Evolutionary conservation across 2,113 vertebrate genomes (phyloP).

Genomic region (Panthera uncia): DNA sequence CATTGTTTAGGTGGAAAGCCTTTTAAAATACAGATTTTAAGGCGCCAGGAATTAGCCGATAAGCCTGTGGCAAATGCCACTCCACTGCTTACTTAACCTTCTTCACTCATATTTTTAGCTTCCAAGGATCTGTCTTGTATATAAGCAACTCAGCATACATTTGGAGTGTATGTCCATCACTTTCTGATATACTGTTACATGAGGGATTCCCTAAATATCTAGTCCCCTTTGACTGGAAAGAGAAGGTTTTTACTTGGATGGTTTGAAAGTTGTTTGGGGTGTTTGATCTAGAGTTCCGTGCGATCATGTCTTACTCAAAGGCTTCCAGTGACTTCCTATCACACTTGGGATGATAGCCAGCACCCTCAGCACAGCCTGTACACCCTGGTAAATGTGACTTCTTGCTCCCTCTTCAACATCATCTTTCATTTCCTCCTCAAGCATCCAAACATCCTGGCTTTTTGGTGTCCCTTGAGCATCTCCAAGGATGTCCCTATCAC

Average conservation of each 20-base stretch:
- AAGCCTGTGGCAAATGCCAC: neutral
- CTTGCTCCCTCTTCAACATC: neutral
- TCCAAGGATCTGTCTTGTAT: neutral
- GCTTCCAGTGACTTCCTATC: neutral
- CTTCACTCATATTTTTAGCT: neutral
- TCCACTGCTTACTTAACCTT: neutral
- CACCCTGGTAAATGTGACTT: neutral
- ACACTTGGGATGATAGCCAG: neutral
- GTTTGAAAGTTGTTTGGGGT: neutral
- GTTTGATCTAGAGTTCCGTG: neutral
- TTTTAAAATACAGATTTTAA: neutral
- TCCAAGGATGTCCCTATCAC: neutral
- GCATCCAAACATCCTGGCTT: neutral
- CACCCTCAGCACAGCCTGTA: neutral
- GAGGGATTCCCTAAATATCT: neutral
- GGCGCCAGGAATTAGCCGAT: neutral
- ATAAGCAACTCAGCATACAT: neutral
- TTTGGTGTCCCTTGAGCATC: neutral
- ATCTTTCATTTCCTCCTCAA: neutral
- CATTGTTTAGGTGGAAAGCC: neutral
- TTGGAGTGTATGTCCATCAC: neutral
- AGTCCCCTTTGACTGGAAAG: neutral
- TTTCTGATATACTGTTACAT: neutral
- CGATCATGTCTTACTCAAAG: neutral
- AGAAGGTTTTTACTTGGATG: neutral